Evolutionary conservation across 2,888 invertebrate species (phyloP), one percentile per base, ranked within the genome.

Genomic region (Pyrrhia umbra): DNA sequence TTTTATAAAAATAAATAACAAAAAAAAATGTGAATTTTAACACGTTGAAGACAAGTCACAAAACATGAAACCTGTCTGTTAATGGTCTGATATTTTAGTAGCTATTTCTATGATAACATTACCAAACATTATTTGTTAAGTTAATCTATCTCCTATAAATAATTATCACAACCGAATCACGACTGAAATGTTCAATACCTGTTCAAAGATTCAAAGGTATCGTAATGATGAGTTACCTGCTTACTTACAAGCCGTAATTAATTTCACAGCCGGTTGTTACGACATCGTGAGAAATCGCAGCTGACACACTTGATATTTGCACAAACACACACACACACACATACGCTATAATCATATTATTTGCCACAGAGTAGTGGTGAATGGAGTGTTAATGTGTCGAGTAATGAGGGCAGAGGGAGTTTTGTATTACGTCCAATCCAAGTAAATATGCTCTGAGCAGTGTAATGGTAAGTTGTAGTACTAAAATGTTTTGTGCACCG

Each of bases 171-270:
- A 27, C 18, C 13, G 30, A 43, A 58, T 43, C 52, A 16, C 27
- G 46, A 54, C 39, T 40, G 46, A 43, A 39, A 56, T 34, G 34
- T 49, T 71, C 66, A n/a, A 75, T 75, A 70, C 56, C 54, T 46
- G 55, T 59, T 69, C 42, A 60, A 64, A 69, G 49, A 75, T 64
- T 70, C 55, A 25, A 59, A 69, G 40, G 55, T 58, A 65, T 69
- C 59, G 18, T 60, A 56, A 72, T 58, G 56, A 70, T 27, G 43
- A 65, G 76, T 58, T 66, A 58, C 55, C 50, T 58, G 60, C 42
- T 68, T 77, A 61, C 55, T 68, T 68, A 72, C 59, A 60, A 21
- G 30, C 55, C 58, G 45, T 68, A 76, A 77, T 72, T 75, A 76
- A 77, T 79, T 72, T 56, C 54, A 40, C 42, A 65, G 37, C 56